Evolutionary conservation across 2,113 vertebrate species (phyloP), one percentile per base, ranked within the genome.

Genomic region (Zosterops lateralis): DNA sequence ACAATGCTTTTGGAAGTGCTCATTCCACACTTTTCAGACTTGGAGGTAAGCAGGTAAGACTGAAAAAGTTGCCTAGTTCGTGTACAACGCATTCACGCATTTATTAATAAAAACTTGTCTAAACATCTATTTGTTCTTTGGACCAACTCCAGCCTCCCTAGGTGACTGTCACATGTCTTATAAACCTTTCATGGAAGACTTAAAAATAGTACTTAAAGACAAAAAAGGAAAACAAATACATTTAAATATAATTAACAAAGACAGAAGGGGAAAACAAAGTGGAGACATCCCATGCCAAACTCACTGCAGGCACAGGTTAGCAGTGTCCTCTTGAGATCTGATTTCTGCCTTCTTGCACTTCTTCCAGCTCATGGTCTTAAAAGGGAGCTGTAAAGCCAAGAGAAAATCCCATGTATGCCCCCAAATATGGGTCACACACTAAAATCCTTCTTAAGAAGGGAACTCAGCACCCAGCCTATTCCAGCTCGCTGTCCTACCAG

Each of bases 101-200:
- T 84, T 86, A 82, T 84, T 56, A 94, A 83, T 51, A 95, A 96
- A 90, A 96, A 94, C 82, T 64, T 68, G 44, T 88, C 79, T 88
- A 95, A 95, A 95, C 26, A 94, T 47, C 74, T 94, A 42, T 53
- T 77, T 93, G 80, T 47, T 97, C 96, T 97, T 97, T 96, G 95
- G 95, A 95, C 67, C 92, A 94, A 91, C 73, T 90, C 60, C 82
- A 96, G 90, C 38, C 94, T 95, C 82, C 84, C 81, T 64, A 62
- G 38, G 48, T 87, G 89, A 93, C 92, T 94, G 84, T 80, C 83
- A 62, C 65, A 86, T 56, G 65, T 80, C 94, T 74, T 89, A 86
- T n/a, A 96, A 97, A 92, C 74, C 65, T 92, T 95, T 84, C 84
- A 93, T 13, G 45, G 73, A 96, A 93, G 80, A 96, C 94, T 94